Base-by-base conservation (phyloP, 2,797 vertebrate genomes). In the Coregonus ussuriensis region DNA sequence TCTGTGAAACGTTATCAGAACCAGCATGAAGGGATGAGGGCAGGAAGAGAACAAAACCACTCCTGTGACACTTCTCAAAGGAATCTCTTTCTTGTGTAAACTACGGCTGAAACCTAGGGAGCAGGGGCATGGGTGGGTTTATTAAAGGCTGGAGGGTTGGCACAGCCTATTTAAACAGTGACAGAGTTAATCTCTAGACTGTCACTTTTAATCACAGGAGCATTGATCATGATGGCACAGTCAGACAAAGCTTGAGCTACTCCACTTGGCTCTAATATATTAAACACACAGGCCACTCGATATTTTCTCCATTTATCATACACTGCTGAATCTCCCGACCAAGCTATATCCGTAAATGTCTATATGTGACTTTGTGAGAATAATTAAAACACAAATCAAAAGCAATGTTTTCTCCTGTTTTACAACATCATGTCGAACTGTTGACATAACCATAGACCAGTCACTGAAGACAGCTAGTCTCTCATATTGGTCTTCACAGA, bases 151-250 rank as follows among this genome's bases (percentile, higher is more conserved):
- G 54, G 59, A 71, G 75, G 78, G 82, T 79, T 81, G 71, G 83
- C 82, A 47, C 79, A 76, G 79, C 72, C 79, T 83, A 80, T 85
- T 86, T 85, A 86, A 82, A 84, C 80, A 82, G 84, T 86, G 84
- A 88, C 85, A 83, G 84, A 88, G 85, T 86, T 87, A 86, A 88
- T 88, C 87, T 86, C 69, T 74, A 76, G 68, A 78, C 84, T 88
- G 87, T 88, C 87, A 87, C 79, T 83, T 84, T 79, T 73, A 79
- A 86, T 84, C 85, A 87, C 78, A 81, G 81, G 33, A 82, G 79
- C 84, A 83, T 80, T 86, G 84, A 86, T 88, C 86, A 79, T 53
- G 47, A 75, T 51, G 71, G 70, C 66, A 72, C n/a, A 65, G 56
- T 25, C 51, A 53, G 41, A 63, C 69, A 25, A 67, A 29, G 65